Evolutionary conservation across 2,888 invertebrate species (phyloP).

Genomic region (Drosophila anceps): DNA sequence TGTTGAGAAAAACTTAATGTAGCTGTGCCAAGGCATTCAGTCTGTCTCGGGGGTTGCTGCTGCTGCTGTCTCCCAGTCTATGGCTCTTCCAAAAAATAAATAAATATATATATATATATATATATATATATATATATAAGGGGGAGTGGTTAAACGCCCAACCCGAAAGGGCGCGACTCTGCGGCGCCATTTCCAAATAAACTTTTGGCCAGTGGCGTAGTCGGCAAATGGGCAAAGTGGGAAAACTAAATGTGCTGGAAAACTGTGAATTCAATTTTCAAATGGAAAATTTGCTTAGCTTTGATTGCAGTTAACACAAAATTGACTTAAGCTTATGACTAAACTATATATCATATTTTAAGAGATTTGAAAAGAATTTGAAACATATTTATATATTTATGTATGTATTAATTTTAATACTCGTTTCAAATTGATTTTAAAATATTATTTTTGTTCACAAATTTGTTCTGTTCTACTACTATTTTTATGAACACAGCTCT

Average conservation of each 20-base stretch:
- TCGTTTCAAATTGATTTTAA: too few relatives aligned
- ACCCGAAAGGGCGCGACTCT: constrained; percentile 49
- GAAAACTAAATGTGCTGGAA: neutral
- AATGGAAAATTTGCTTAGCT: neutral
- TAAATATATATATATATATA: neutral
- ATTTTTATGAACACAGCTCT: too few relatives aligned
- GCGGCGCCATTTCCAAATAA: constrained; percentile 72
- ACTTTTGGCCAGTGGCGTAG: constrained; percentile 58
- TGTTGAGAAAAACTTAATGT: constrained; percentile 25
- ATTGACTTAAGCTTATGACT: too few relatives aligned
- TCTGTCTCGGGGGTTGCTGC: constrained; percentile 54
- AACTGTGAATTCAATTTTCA: neutral
- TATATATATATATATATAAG: constrained; percentile 21
- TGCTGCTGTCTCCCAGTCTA: constrained; percentile 19
- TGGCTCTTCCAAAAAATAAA: constrained; percentile 34
- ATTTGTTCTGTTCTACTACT: too few relatives aligned
- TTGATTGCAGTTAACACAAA: neutral
- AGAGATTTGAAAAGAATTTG: too few relatives aligned
- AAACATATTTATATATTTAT: too few relatives aligned
- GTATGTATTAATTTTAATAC: too few relatives aligned
- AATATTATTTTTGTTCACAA: too few relatives aligned
- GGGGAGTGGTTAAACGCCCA: constrained; percentile 76
- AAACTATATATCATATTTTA: too few relatives aligned
- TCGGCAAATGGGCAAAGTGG: neutral
- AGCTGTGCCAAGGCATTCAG: constrained; percentile 20